Conservation (phyloP, 2,888 invertebrate species). For the Melieria crassipennis region DNA sequence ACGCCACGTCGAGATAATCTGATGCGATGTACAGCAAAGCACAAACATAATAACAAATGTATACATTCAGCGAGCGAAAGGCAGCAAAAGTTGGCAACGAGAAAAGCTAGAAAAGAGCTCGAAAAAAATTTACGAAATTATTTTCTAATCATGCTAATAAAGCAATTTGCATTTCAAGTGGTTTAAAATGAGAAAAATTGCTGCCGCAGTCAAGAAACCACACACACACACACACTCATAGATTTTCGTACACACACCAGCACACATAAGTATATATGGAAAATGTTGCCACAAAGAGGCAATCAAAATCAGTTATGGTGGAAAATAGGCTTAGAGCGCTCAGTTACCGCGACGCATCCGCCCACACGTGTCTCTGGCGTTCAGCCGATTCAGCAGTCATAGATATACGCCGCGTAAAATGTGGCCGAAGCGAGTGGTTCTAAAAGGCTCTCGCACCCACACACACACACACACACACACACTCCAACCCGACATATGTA, state of each 20-base stretch:
- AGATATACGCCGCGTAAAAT: too few relatives aligned
- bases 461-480: background rate
- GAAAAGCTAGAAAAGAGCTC: background rate
- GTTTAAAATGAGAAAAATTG: constrained; percentile 6
- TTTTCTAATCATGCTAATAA: constrained; percentile 23
- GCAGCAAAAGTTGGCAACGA: background rate
- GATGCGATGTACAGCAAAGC: background rate
- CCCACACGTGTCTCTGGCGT: too few relatives aligned
- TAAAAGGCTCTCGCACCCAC: background rate
- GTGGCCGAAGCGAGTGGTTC: too few relatives aligned
- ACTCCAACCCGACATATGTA: background rate
- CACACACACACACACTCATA: background rate
- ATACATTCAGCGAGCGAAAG: too few relatives aligned
- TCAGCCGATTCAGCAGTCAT: too few relatives aligned
- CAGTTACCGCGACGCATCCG: background rate
- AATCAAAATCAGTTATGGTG: constrained; percentile 15
- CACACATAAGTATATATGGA: too few relatives aligned
- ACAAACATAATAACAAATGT: too few relatives aligned
- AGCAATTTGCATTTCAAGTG: constrained; percentile 18
- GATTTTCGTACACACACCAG: too few relatives aligned
- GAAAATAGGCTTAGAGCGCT: constrained; percentile 12
- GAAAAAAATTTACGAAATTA: constrained; percentile 11
- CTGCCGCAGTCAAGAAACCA: background rate
- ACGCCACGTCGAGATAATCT: background rate
- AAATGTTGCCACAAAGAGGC: constrained; percentile 5